These are phyloP conservation scores for Chrosomus eos DNA, from an alignment of 2,797 vertebrate genomes.

Conservation along the genomic window DNA sequence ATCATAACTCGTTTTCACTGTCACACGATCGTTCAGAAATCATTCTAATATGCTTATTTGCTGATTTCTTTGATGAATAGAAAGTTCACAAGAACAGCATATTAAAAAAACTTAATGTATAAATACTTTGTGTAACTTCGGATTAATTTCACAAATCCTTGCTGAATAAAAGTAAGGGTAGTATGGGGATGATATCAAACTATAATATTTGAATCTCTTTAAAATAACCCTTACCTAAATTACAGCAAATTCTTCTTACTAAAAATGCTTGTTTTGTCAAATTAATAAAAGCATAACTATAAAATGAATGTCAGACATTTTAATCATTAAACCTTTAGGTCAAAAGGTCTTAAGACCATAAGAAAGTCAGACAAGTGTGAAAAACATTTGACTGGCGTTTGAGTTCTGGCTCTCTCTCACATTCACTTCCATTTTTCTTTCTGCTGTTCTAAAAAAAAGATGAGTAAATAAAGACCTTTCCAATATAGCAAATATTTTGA, in stretches of 20 bases:
- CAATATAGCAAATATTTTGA: background rate
- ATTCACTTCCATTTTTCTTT: background rate
- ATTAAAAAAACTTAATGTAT: background rate
- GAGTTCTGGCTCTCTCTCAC: background rate
- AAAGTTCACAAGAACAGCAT: background rate
- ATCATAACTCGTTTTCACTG: background rate
- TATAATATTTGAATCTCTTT: background rate
- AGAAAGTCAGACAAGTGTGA: background rate
- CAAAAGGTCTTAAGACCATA: background rate
- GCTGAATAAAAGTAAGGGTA: background rate
- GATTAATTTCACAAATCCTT: too few relatives aligned
- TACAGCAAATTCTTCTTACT: background rate
- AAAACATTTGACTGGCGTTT: background rate
- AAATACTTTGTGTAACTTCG: background rate
- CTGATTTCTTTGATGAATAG: conserved; percentile 4
- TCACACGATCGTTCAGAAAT: background rate
- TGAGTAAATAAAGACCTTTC: background rate
- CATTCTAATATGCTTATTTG: background rate
- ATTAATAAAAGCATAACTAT: background rate
- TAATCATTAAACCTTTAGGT: background rate
- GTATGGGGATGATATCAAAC: background rate
- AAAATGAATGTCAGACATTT: background rate
- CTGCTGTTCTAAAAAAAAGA: background rate
- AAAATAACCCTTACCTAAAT: background rate
- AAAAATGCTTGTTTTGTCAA: background rate